Percentiles rank a stretch among this genome's conserved stretches.
Evolutionary conservation across 2,113 vertebrate species (phyloP).

Genomic region (Bufo gargarizans): DNA sequence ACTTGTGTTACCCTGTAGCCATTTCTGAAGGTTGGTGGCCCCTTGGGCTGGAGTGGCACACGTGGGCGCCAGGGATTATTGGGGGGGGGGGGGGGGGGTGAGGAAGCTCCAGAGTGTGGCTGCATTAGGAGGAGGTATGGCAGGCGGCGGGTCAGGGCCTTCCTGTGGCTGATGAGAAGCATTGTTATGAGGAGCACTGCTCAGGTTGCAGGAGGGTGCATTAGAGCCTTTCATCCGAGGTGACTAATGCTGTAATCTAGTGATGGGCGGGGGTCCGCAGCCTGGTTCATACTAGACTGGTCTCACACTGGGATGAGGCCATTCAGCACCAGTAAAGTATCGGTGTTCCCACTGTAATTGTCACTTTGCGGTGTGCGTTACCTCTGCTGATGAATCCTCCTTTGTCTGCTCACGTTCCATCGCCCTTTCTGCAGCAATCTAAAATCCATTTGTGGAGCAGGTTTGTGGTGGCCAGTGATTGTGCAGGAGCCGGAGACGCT

Average conservation of each 20-base stretch:
- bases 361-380: slow-evolving; percentile 15
- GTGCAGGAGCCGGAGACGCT: not conserved
- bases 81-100: too few species aligned
- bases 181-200: not conserved
- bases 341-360: slow-evolving; percentile 5
- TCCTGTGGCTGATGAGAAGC: not conserved
- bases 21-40: not conserved
- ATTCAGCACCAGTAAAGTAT: not conserved
- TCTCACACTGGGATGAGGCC: not conserved
- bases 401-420: slow-evolving; percentile 24
- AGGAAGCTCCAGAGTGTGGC: too few species aligned
- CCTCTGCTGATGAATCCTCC: slow-evolving; percentile 25
- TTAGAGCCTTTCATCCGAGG: too few species aligned
- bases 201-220: not conserved
- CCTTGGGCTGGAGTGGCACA: not conserved
- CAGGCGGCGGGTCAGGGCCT: not conserved
- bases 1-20: not conserved
- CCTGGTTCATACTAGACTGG: not conserved
- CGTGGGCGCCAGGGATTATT: too few species aligned
- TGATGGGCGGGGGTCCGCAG: not conserved
- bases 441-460: slow-evolving; percentile 4
- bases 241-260: not conserved
- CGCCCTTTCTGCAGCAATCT: not conserved
- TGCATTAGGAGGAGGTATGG: not conserved
- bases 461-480: not conserved